Evolutionary conservation across 1,140 invertebrate species (phyloP), one percentile per base, ranked within the genome.

Genomic region (Trichonephila inaurata): DNA sequence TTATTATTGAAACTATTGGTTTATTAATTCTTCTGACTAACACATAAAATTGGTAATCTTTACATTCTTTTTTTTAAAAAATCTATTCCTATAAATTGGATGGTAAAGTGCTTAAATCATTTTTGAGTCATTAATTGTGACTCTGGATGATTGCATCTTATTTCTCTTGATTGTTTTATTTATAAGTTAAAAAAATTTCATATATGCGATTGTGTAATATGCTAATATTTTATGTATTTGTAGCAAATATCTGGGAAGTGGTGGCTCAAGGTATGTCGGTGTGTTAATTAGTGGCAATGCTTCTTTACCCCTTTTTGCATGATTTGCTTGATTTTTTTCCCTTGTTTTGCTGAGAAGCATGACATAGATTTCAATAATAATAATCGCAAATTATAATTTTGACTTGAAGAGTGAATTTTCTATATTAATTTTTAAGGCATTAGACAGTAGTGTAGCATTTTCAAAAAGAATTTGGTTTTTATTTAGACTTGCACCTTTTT

Each of bases 221-320:
- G 72, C 33, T 62, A 64, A 61, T 95, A 89, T 95, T 95, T 96
- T 95, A 96, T 96, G 96, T 95, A 96, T 96, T 97, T 97, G 95
- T 97, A 97, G 97, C 96, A 96, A 95, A 96, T 96, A 96, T 96
- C 96, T 95, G 96, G 96, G 95, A 97, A 97, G 95, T 96, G 96
- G 96, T 96, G 96, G 96, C 96, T 96, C 92, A 97, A 97, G 97
- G 97, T 97, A 97, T 93, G 94, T 95, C 61, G 94, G 95, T 94
- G 94, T 94, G 51, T 88, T 66, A 62, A 81, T 88, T 88, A 81
- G 86, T 88, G 92, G 24, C 44, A 88, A 93, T 88, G 51, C 64
- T 93, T 89, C 28, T 91, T 81, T 77, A 21, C 24, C 86, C 33
- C 86, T 61, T 62, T 93, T 81, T 93, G 92, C 92, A 93, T 93